Percentiles rank a stretch among this genome's conserved stretches.
Conservation (phyloP, 1,140 invertebrate species). For the Stegodyphus dumicola region DNA sequence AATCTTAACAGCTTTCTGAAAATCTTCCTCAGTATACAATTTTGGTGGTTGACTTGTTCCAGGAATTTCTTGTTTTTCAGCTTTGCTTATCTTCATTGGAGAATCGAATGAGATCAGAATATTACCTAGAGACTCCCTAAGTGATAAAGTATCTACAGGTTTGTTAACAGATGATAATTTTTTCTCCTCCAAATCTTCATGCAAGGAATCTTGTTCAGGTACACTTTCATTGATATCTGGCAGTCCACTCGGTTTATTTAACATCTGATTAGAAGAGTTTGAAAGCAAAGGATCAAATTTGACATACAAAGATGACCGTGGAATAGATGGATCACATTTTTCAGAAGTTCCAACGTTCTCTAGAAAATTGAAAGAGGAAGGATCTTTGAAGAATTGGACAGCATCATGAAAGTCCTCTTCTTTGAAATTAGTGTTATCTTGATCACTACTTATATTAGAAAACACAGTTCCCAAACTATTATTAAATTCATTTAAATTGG, state of each 20-base stretch:
- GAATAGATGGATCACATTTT: not conserved
- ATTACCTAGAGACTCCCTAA: conserved; percentile 25
- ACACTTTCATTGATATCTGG: not conserved
- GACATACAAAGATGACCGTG: conserved; percentile 35
- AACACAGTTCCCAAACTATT: not conserved
- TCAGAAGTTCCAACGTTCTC: conserved; percentile 39
- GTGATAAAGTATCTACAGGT: not conserved
- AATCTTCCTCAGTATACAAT: conserved; percentile 33
- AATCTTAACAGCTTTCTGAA: conserved; percentile 35
- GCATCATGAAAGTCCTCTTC: conserved; percentile 45
- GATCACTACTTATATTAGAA: not conserved
- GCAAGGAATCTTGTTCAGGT: too few relatives aligned
- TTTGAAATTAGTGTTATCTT: not conserved
- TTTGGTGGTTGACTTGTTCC: not conserved
- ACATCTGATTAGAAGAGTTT: not conserved
- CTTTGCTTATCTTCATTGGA: not conserved
- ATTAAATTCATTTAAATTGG: not conserved
- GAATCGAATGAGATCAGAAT: conserved; percentile 46
- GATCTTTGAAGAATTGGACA: conserved; percentile 54
- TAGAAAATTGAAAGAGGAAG: conserved; percentile 22
- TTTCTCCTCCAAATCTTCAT: not conserved
- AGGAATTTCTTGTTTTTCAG: not conserved
- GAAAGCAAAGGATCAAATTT: conserved; percentile 37
- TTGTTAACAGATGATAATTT: not conserved
- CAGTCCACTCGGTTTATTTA: not conserved